Evolutionary conservation across 2,797 vertebrate genomes (phyloP).

Genomic region (Enteromius unitaeniatus): DNA sequence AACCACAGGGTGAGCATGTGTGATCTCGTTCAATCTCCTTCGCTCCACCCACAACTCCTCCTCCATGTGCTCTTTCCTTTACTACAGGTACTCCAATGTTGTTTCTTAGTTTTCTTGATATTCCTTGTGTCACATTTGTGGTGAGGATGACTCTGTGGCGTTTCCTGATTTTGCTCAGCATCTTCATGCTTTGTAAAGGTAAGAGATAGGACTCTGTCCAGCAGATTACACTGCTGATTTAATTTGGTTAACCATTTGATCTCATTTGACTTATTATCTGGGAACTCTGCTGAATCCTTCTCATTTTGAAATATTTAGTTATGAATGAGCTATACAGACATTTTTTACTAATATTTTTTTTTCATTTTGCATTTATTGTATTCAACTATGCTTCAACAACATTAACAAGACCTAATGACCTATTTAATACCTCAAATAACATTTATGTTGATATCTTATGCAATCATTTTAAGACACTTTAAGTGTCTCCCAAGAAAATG

Average conservation of each 20-base stretch:
- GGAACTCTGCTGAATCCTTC: not conserved
- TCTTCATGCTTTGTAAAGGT: slow-evolving; percentile 75
- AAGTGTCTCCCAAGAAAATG: not conserved
- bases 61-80: slow-evolving; percentile 35
- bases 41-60: slow-evolving; percentile 33
- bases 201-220: slow-evolving; percentile 48
- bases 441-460: not conserved
- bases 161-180: slow-evolving; percentile 66
- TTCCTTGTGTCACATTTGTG: not conserved
- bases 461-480: not conserved
- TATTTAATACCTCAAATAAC: not conserved
- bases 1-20: slow-evolving; percentile 31
- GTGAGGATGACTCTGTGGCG: slow-evolving; percentile 66
- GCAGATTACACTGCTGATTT: not conserved
- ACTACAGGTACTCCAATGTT: slow-evolving; percentile 25
- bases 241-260: slow-evolving; percentile 1
- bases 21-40: slow-evolving; percentile 53
- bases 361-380: not conserved
- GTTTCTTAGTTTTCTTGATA: slow-evolving; percentile 28
- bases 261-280: not conserved
- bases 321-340: not conserved
- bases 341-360: not conserved
- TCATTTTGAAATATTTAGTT: not conserved
- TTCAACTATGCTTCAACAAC: not conserved
- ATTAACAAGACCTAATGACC: not conserved